These are phyloP conservation scores for Protobothrops flavoviridis DNA, from an alignment of 2,113 vertebrate genomes.

Conservation along the genomic window DNA sequence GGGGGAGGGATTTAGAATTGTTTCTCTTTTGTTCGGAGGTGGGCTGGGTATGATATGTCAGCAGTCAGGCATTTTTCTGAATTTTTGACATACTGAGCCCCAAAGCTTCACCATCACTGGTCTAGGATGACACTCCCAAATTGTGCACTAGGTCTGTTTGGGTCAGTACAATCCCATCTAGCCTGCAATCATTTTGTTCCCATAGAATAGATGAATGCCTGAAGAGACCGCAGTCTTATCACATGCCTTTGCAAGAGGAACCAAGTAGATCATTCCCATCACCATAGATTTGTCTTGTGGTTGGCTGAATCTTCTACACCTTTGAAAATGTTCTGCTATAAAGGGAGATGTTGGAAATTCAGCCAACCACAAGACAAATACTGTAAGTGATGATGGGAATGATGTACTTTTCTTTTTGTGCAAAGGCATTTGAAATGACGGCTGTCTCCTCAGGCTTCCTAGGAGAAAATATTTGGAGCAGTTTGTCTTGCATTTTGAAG, in stretches of 20 bases:
- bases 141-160: background rate
- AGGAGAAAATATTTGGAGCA: constrained; percentile 47
- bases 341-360: constrained; percentile 31
- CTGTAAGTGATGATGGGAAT: constrained; percentile 51
- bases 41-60: no score
- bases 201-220: background rate
- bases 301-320: background rate
- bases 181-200: background rate
- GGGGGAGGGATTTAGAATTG: no score
- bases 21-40: no score
- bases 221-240: background rate
- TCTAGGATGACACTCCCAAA: background rate
- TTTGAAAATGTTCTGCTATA: background rate
- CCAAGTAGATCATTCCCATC: background rate
- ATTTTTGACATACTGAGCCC: background rate
- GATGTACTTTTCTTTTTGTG: constrained; percentile 53
- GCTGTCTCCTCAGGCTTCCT: constrained; percentile 53
- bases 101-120: background rate
- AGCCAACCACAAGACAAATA: constrained; percentile 53
- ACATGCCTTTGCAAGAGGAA: background rate
- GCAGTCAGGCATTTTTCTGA: no score
- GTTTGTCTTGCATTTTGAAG: constrained; percentile 58
- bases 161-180: background rate
- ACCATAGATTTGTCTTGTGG: background rate
- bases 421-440: constrained; percentile 54